Percentiles rank a stretch among this genome's conserved stretches.
phyloP scores from a whole-genome alignment of 2,797 vertebrate species.

The Bucorvus abyssinicus region DNA sequence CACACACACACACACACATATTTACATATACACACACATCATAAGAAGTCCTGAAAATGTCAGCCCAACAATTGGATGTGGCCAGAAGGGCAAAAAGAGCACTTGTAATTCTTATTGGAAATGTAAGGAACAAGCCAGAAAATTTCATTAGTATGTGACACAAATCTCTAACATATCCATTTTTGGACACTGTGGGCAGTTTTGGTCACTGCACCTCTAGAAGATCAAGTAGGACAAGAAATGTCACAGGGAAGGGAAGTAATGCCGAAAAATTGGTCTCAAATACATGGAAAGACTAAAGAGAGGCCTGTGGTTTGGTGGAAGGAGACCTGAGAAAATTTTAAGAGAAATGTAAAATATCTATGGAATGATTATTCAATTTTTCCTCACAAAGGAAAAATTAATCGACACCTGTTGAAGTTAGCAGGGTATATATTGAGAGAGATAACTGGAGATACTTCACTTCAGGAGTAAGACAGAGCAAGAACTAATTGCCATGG shows the following conservation, averaged over 20 bases:
- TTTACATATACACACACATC: rapidly evolving
- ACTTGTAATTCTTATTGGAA: neutral
- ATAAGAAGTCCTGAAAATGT: neutral
- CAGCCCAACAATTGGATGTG: neutral
- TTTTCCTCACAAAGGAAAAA: neutral
- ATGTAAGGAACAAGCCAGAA: neutral
- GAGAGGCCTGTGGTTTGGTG: neutral
- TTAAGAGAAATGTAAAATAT: neutral
- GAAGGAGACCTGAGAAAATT: neutral
- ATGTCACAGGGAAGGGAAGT: neutral
- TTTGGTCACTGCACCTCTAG: neutral
- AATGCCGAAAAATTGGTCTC: neutral
- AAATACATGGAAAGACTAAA: neutral
- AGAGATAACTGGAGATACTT: neutral
- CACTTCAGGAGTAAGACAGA: neutral
- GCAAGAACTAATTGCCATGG: neutral
- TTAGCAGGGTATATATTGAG: neutral
- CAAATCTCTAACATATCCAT: neutral
- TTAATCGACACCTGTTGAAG: neutral
- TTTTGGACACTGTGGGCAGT: neutral
- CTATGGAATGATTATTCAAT: neutral
- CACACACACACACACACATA: neutral
- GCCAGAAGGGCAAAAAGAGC: neutral
- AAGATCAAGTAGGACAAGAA: neutral
- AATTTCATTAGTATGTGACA: neutral